A percentile compares a stretch with the other conserved stretches of the same genome.
Conservation (phyloP, 2,797 vertebrate genomes). For the Pangasius mekongensis region DNA sequence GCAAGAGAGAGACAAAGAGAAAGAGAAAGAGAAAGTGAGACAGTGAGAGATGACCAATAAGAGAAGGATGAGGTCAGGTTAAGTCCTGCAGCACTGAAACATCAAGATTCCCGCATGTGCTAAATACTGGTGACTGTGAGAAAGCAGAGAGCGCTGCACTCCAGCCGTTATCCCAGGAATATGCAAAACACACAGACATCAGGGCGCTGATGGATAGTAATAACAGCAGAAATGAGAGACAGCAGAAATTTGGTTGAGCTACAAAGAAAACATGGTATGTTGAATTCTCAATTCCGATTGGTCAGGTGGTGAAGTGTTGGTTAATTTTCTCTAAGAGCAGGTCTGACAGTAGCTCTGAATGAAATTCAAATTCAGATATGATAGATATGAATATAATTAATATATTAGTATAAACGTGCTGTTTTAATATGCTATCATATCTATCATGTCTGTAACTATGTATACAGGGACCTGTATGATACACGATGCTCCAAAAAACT, state of each 20-base stretch:
- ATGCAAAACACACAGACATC: slow-evolving; percentile 8
- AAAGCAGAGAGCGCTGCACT: slow-evolving; percentile 8
- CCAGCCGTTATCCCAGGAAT: slow-evolving; percentile 3
- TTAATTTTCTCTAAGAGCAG: background rate
- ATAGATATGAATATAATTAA: no score
- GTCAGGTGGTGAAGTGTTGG: background rate
- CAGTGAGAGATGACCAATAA: background rate
- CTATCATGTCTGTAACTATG: no score
- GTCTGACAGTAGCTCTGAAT: background rate
- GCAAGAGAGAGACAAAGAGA: background rate
- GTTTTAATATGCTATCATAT: background rate
- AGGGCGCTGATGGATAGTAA: background rate
- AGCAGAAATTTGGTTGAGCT: background rate
- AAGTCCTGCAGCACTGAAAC: slow-evolving; percentile 29
- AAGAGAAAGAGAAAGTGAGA: background rate
- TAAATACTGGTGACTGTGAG: slow-evolving; percentile 32
- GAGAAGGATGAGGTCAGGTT: slow-evolving; percentile 26
- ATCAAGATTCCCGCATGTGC: slow-evolving; percentile 13
- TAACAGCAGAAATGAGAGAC: background rate
- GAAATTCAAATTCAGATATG: background rate
- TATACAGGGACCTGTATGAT: no score
- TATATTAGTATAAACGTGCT: background rate
- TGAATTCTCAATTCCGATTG: background rate
- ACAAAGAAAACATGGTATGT: background rate
- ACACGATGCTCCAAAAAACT: no score